Conservation (phyloP, 2,888 invertebrate species). For the Polyploca ridens region DNA sequence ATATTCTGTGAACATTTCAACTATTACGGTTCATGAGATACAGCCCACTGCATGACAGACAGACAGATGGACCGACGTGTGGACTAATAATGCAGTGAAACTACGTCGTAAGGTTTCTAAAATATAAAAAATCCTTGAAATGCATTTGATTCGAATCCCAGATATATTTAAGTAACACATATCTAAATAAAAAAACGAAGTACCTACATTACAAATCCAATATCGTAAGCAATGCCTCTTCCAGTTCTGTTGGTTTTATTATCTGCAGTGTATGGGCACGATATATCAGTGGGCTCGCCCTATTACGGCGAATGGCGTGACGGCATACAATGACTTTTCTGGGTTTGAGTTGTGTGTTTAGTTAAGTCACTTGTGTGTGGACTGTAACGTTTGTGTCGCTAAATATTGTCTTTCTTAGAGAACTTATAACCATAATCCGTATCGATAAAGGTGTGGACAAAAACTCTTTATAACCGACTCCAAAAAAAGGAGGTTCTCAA, state of each 20-base stretch:
- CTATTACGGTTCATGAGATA: too few relatives aligned
- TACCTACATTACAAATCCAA: conserved; percentile 1
- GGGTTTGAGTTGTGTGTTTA: conserved; percentile 34
- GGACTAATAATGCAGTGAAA: background rate
- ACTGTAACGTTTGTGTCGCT: background rate
- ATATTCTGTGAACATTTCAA: too few relatives aligned
- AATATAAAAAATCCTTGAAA: too few relatives aligned
- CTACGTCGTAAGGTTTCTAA: background rate
- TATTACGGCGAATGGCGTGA: conserved; percentile 47
- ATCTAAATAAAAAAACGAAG: background rate
- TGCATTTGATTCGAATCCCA: background rate
- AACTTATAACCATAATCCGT: too few relatives aligned
- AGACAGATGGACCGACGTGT: background rate
- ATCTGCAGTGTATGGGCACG: conserved; percentile 16
- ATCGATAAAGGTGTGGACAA: too few relatives aligned
- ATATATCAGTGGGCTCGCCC: conserved; percentile 19
- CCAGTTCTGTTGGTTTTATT: conserved; percentile 7
- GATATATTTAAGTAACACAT: background rate
- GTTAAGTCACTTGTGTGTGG: background rate
- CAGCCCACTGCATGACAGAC: too few relatives aligned
- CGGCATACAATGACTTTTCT: conserved; percentile 35
- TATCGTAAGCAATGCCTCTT: background rate
- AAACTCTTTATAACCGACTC: too few relatives aligned
- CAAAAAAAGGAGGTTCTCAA: too few relatives aligned
- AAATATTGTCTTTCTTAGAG: background rate